Evolutionary conservation across 1,140 invertebrate genomes (phyloP).

Genomic region (fruit fly (Drosophila melanogaster)): DNA sequence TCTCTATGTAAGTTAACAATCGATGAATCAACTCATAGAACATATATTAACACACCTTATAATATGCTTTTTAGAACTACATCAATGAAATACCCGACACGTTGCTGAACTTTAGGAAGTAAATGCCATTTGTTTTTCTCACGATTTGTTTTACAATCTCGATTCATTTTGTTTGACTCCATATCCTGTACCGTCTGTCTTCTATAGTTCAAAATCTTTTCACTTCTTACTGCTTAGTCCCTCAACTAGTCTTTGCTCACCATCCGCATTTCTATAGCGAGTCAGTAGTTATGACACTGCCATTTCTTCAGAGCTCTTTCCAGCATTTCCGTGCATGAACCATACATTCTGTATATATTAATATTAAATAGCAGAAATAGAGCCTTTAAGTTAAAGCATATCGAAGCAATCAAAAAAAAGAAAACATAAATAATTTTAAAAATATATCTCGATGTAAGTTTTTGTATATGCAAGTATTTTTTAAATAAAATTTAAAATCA

Average conservation of each 20-base stretch:
- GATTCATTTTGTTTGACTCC: conserved; percentile 20
- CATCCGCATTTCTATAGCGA: conserved; percentile 45
- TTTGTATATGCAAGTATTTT: conserved; percentile 67
- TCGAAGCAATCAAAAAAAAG: conserved; percentile 35
- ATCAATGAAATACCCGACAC: conserved; percentile 84
- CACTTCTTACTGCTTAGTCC: conserved; percentile 49
- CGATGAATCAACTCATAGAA: accelerated
- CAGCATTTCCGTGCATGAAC: conserved; percentile 62
- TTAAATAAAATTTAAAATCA: conserved; percentile 68
- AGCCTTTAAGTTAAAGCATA: conserved; percentile 63
- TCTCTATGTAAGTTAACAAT: conserved; percentile 87
- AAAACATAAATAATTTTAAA: conserved; percentile 39
- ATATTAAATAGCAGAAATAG: conserved; percentile 81
- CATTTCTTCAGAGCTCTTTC: conserved; percentile 56
- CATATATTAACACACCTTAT: background rate
- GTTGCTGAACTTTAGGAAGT: conserved; percentile 80
- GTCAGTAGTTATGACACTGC: conserved; percentile 66
- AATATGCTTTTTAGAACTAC: conserved; percentile 69
- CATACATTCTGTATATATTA: conserved; percentile 80
- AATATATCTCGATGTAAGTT: conserved; percentile 65
- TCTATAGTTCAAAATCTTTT: conserved; percentile 14
- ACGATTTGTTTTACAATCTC: conserved; percentile 39
- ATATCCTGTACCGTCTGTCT: conserved; percentile 23
- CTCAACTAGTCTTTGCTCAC: conserved; percentile 61
- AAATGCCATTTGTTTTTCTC: conserved; percentile 49